Evolutionary conservation across 1,140 invertebrate genomes (phyloP).

Genomic region (Oreohelix idahoensis): DNA sequence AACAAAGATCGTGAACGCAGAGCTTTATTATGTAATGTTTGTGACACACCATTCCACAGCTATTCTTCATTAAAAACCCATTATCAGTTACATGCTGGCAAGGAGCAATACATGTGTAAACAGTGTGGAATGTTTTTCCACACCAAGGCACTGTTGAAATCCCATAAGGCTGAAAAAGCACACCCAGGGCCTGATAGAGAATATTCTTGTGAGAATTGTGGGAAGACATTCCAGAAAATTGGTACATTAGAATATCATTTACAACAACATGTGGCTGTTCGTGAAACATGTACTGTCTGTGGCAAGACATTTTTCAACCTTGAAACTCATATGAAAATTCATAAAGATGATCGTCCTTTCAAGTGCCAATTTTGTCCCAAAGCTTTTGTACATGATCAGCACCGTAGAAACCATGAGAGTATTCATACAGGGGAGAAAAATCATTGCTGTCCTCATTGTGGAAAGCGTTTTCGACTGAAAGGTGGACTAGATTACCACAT

Average conservation of each 20-base stretch:
- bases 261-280: neutral
- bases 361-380: conserved; percentile 6
- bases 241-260: neutral
- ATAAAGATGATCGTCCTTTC: conserved; percentile 12
- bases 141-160: neutral
- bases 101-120: neutral
- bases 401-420: neutral
- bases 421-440: conserved; percentile 26
- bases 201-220: conserved; percentile 1
- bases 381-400: conserved; percentile 11
- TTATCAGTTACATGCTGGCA: neutral
- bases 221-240: neutral
- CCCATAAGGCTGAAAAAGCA: neutral
- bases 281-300: neutral
- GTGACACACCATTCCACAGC: neutral
- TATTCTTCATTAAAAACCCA: neutral
- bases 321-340: conserved; percentile 10
- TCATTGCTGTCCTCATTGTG: conserved; percentile 12
- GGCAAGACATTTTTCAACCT: conserved; percentile 15
- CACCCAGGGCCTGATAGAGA: neutral
- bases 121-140: neutral
- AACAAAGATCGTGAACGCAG: neutral
- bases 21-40: conserved; percentile 33
- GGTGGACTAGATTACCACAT: conserved; percentile 12
- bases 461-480: conserved; percentile 18